Evolutionary conservation across 2,797 vertebrate species (phyloP).

Genomic region (Sebastes trivittatus): DNA sequence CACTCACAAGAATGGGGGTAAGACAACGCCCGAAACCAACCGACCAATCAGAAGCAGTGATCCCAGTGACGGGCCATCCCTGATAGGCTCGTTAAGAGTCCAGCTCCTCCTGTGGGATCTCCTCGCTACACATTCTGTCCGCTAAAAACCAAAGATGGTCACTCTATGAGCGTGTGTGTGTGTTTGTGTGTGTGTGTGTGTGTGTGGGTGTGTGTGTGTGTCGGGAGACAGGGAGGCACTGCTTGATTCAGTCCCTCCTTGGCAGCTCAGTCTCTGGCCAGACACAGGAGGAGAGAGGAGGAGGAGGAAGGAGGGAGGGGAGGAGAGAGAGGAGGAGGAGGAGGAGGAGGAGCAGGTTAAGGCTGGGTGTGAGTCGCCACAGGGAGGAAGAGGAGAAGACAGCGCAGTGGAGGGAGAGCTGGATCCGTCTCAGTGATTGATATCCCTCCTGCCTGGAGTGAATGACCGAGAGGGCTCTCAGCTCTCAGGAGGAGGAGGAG

Average conservation of each 20-base stretch:
- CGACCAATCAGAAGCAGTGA: constrained; percentile 57
- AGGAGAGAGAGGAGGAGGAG: background rate
- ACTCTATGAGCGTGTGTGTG: constrained; percentile 34
- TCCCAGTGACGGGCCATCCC: constrained; percentile 39
- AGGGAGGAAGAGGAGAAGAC: constrained; percentile 54
- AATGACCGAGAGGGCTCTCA: constrained; percentile 51
- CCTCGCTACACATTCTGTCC: constrained; percentile 52
- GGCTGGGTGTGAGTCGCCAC: constrained; percentile 69
- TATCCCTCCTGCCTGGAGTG: constrained; percentile 58
- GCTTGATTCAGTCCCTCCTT: constrained; percentile 72
- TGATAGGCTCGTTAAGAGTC: constrained; percentile 58
- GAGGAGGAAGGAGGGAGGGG: background rate
- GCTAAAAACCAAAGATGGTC: constrained; percentile 57
- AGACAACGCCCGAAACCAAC: constrained; percentile 57
- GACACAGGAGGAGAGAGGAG: constrained; percentile 60
- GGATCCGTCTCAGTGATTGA: constrained; percentile 64
- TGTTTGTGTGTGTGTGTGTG: constrained; percentile 28
- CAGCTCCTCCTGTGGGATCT: constrained; percentile 53
- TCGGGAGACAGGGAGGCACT: constrained; percentile 71
- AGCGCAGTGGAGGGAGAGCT: constrained; percentile 55
- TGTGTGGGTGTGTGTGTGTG: constrained; percentile 31
- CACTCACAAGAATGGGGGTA: constrained; percentile 73
- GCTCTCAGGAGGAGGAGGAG: constrained; percentile 52
- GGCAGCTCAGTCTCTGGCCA: constrained; percentile 74
- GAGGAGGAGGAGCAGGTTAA: constrained; percentile 49